Evolutionary conservation across 1,140 invertebrate genomes (phyloP).

Genomic region (Psilanteris sp.): DNA sequence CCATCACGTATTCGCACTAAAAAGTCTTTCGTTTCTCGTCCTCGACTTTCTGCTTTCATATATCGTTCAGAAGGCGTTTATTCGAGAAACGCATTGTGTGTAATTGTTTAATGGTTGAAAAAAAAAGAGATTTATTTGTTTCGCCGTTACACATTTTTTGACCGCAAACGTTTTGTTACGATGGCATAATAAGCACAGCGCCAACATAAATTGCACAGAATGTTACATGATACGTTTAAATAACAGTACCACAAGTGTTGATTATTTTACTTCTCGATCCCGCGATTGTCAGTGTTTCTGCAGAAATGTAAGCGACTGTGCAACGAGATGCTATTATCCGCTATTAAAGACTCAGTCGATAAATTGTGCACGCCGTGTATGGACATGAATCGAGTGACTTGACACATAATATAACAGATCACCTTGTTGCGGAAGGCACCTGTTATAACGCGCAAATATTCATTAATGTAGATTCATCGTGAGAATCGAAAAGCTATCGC

Average conservation of each 20-base stretch:
- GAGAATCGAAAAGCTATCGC: slow-evolving; percentile 18
- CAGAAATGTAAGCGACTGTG: neutral
- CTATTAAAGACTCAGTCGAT: slow-evolving; percentile 8
- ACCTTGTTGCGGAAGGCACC: neutral
- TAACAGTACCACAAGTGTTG: neutral
- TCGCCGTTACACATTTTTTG: no score
- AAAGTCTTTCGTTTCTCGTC: no score
- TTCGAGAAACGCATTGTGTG: no score
- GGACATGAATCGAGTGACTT: slow-evolving; percentile 16
- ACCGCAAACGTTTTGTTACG: no score
- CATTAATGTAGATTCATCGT: slow-evolving; percentile 37
- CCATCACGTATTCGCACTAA: no score
- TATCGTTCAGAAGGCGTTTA: no score
- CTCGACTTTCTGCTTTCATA: no score
- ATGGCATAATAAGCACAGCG: no score
- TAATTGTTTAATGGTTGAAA: no score
- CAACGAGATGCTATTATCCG: slow-evolving; percentile 7
- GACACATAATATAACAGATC: slow-evolving; percentile 1
- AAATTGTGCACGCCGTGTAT: slow-evolving; percentile 2
- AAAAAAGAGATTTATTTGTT: no score
- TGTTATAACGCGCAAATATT: slow-evolving; percentile 8
- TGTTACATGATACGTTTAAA: no score
- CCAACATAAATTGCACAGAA: no score
- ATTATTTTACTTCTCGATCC: neutral
- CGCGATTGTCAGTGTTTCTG: neutral